Evolutionary conservation across 1,140 invertebrate genomes (phyloP).

Genomic region (Lutraria rhynchaena): DNA sequence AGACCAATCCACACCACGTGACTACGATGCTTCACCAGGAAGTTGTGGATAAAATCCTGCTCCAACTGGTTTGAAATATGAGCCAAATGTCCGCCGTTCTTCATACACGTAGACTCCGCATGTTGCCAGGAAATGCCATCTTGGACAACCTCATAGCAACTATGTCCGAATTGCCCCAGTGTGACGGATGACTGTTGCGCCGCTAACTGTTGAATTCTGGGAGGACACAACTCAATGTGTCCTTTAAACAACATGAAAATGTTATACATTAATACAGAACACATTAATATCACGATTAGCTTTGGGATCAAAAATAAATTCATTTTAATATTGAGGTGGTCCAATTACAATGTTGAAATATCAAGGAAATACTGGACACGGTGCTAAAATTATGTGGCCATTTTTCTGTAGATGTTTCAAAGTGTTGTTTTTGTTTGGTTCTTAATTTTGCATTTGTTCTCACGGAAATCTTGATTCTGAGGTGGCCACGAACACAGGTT

Average conservation of each 20-base stretch:
- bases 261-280: too few species aligned
- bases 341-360: too few species aligned
- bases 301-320: too few species aligned
- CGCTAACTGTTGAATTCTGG: not conserved
- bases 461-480: too few species aligned
- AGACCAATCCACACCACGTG: slow-evolving; percentile 27
- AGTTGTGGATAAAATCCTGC: slow-evolving; percentile 9
- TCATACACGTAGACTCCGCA: slow-evolving; percentile 22
- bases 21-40: not conserved
- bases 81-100: slow-evolving; percentile 21
- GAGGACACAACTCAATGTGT: not conserved
- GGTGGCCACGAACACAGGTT: too few species aligned
- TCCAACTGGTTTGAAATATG: slow-evolving; percentile 3
- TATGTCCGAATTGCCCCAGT: not conserved
- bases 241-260: slow-evolving; percentile 8
- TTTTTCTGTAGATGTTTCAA: too few species aligned
- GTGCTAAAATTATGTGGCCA: too few species aligned
- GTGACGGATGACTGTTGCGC: not conserved
- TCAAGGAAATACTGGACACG: too few species aligned
- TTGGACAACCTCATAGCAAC: slow-evolving; percentile 22
- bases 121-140: slow-evolving; percentile 1
- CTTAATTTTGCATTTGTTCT: too few species aligned
- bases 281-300: too few species aligned
- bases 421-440: too few species aligned
- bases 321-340: too few species aligned